Evolutionary conservation across 2,113 vertebrate species (phyloP).

Genomic region (Oncorhynchus clarkii): DNA sequence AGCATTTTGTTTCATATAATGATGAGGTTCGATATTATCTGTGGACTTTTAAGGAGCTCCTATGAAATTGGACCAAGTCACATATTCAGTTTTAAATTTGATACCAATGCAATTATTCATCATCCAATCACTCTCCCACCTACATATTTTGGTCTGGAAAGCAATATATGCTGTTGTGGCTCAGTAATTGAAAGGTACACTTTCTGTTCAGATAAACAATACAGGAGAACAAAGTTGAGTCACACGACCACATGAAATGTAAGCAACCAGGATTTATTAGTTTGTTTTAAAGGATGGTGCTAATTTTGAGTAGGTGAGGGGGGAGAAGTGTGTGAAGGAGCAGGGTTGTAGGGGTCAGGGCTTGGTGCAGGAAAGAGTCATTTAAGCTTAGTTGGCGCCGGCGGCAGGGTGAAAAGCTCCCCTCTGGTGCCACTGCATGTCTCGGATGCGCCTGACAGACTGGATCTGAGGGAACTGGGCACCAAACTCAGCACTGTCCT

Average conservation of each 20-base stretch:
- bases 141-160: no score
- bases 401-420: constrained; percentile 81
- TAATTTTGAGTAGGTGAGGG: constrained; percentile 40
- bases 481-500: constrained; percentile 89
- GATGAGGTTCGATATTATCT: neutral
- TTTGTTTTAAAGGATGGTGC: constrained; percentile 55
- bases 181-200: no score
- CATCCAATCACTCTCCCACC: neutral
- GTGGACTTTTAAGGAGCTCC: neutral
- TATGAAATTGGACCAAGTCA: neutral
- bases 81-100: neutral
- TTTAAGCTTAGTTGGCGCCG: constrained; percentile 71
- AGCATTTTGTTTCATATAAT: no score
- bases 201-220: neutral
- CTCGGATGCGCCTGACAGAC: constrained; percentile 91
- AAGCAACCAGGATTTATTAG: constrained; percentile 69
- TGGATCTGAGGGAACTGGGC: constrained; percentile 93
- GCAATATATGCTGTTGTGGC: no score
- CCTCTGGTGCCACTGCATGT: constrained; percentile 95
- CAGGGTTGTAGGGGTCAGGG: constrained; percentile 20
- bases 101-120: neutral
- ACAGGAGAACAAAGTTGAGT: neutral
- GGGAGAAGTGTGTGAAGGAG: constrained; percentile 24
- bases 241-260: constrained; percentile 35
- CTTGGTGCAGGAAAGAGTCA: constrained; percentile 38